Evolutionary conservation across 1,140 invertebrate species (phyloP), one percentile per base, ranked within the genome.

Genomic region (Goniozus legneri): DNA sequence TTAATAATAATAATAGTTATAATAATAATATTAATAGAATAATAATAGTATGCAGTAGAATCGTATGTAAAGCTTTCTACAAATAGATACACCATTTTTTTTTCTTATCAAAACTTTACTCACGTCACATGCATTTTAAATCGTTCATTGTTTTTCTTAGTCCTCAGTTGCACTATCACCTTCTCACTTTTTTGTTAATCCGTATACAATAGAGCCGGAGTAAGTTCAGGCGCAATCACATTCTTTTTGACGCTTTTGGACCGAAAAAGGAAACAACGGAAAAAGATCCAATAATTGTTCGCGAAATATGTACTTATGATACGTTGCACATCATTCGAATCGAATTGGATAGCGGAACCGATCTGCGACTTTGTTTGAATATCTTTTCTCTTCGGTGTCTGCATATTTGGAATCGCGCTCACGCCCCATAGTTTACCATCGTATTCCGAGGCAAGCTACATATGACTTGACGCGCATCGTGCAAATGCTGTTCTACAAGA

Each of bases 21-120:
- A 41, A 44, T 21, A 27, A 40, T 50, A 50, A 53, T 31, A 50
- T 39, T 50, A 50, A 49, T 39, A 46, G 39, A 50, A 30, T 16
- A 50, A 47, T 52, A 46, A 44, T 46, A 50, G 50, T 54, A 58
- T n/a, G n/a, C n/a, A 47, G 47, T 58, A 50, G 54, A 53, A 54
- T 48, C 45, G 61, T 62, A 61, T 64, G 64, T 64, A 70, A 72
- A 72, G 64, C 68, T 74, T 72, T 71, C 67, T 70, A 73, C 62
- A 72, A 68, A 65, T 69, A 67, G 62, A 64, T 70, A 62, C 58
- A 64, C 60, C 59, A 63, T 52, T 60, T 58, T 39, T 45, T 38
- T 39, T 27, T 10, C 4, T 27, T 4, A 27, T 56, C 53, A 53
- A 48, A 30, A 31, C 35, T 55, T 19, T 10, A 58, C 49, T 33